phyloP scores from a whole-genome alignment of 2,113 vertebrate species.

The Sphaerodactylus townsendi region DNA sequence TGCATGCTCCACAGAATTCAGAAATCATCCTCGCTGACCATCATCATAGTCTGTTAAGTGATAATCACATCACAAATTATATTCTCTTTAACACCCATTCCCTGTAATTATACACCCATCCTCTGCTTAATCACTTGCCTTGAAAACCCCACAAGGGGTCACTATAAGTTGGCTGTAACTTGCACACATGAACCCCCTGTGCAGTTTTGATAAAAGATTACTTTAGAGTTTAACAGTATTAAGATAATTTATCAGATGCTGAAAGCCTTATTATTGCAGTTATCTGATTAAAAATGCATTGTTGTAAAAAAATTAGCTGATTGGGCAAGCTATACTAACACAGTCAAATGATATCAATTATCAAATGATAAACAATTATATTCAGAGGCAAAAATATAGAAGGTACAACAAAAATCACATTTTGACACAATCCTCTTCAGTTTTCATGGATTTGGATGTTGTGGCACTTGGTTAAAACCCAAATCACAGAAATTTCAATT shows the following conservation, averaged over 20 bases:
- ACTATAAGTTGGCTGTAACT: too few species aligned
- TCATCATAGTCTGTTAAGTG: slow-evolving; percentile 9
- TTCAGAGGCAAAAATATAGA: background rate
- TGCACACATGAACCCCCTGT: slow-evolving; percentile 21
- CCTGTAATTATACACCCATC: too few species aligned
- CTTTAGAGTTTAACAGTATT: slow-evolving; percentile 39
- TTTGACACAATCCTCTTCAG: slow-evolving; percentile 4
- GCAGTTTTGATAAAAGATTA: slow-evolving; percentile 37
- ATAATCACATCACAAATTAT: slow-evolving; percentile 15
- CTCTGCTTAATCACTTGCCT: too few species aligned
- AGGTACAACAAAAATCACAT: background rate
- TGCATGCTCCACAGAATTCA: slow-evolving; percentile 5
- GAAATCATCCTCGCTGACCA: background rate
- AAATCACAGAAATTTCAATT: slow-evolving; percentile 27
- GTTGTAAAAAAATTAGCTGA: slow-evolving; percentile 10
- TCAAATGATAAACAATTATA: slow-evolving; percentile 3
- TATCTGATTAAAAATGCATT: slow-evolving; percentile 27
- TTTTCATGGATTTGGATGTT: slow-evolving; percentile 3
- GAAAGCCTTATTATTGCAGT: slow-evolving; percentile 12
- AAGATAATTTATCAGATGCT: slow-evolving; percentile 31
- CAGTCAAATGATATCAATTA: too few species aligned
- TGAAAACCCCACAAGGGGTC: too few species aligned
- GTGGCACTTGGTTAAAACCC: slow-evolving; percentile 22
- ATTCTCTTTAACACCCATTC: background rate
- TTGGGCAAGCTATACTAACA: slow-evolving; percentile 23